phyloP scores from a whole-genome alignment of 2,888 invertebrate genomes.

The Neelides folsomi region DNA sequence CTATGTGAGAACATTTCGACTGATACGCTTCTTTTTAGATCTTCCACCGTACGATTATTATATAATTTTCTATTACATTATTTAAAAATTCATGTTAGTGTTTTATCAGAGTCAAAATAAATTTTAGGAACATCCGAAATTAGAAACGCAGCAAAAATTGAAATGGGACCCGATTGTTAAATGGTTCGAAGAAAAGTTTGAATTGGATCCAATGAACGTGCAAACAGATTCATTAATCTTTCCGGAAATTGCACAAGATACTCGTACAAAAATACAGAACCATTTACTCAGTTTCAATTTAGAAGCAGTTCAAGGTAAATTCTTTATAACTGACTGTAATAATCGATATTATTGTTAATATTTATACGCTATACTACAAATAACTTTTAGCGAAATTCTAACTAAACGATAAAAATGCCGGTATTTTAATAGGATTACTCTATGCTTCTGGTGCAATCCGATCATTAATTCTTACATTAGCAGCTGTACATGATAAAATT shows the following conservation, averaged over 20 bases:
- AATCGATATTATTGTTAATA: too few relatives aligned
- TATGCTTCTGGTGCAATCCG: conserved; percentile 81
- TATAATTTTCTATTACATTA: neutral
- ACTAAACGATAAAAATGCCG: too few relatives aligned
- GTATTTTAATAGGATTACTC: conserved; percentile 48
- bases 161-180: conserved; percentile 82
- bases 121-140: conserved; percentile 57
- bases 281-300: conserved; percentile 71
- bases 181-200: conserved; percentile 75
- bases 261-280: conserved; percentile 54
- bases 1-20: conserved; percentile 66
- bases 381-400: too few relatives aligned
- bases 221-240: conserved; percentile 55
- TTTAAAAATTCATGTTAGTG: too few relatives aligned
- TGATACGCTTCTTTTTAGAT: conserved; percentile 67
- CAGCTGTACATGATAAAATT: conserved; percentile 63
- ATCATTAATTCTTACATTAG: conserved; percentile 74
- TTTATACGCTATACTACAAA: too few relatives aligned
- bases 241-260: conserved; percentile 52
- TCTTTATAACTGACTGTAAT: too few relatives aligned
- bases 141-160: conserved; percentile 57
- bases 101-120: conserved; percentile 4
- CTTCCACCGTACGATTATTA: conserved; percentile 34
- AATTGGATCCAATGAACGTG: conserved; percentile 47
- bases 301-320: conserved; percentile 71